Base-by-base conservation (phyloP, 2,888 invertebrate genomes). In the Nomada ruficornis region DNA sequence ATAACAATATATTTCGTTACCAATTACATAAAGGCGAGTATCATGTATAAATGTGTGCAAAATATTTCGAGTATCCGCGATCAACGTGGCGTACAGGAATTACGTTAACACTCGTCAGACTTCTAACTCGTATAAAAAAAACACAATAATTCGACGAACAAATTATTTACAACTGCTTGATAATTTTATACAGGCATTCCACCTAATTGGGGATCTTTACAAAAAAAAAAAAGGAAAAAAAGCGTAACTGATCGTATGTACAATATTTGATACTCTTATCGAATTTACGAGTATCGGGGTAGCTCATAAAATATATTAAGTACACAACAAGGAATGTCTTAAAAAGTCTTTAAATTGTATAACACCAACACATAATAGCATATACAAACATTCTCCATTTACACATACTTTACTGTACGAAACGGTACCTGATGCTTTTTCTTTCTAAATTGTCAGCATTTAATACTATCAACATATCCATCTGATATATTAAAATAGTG, bases 241-340 rank as follows among this genome's bases (percentile, higher is more conserved):
- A 74, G 52, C 63, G 63, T 62, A 54, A 62, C 52, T 82, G 68
- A 63, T 62, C 80, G 70, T 88, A 70, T 82, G 67, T 79, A 88
- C 62, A 52, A 80, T 55, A 80, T 77, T 29, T 54, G 70, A 60
- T 60, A 29, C 36, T 77, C 62, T 67, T 72, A 47, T 47, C 47
- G 15, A 47, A 47, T 18, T 36, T 72, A 71, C 67, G 54, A 67
- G 64, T 77, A 65, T 77, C 54, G 26, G 36, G 54, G 80, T 59
- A 78, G 29, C 76, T 81, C 80, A 89, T 89, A 90, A 89, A 91
- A 89, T 90, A 91, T 90, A 88, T 91, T 91, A 91, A 91, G 91
- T 91, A 91, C 91, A 90, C 75, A 91, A 91, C 89, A 89, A 89
- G 89, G 89, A 91, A 89, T 90, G 89, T 82, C 57, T 79, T 26